Percentiles rank a stretch among this genome's conserved stretches.
phyloP scores from a whole-genome alignment of 35 echinoderm and acorn worm genomes.

The Diadema setosum region DNA sequence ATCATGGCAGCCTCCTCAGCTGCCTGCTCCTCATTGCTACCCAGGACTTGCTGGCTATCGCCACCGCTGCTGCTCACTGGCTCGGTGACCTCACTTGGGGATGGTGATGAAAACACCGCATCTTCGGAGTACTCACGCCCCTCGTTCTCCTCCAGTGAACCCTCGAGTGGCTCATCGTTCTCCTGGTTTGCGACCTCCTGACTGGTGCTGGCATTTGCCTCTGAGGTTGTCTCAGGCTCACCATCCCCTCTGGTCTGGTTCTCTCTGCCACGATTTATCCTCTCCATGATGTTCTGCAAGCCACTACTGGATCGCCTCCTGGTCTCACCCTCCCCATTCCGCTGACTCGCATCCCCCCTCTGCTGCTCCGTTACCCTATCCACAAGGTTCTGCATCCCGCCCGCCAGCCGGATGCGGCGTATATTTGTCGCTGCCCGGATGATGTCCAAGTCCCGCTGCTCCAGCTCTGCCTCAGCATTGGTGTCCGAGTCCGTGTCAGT shows the following conservation, averaged over 20 bases:
- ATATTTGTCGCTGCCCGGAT: conserved; percentile 86
- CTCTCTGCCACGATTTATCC: background rate
- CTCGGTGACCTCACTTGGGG: background rate
- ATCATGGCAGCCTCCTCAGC: background rate
- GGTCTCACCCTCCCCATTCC: conserved; percentile 72
- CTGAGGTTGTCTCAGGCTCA: background rate
- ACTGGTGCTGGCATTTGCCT: background rate
- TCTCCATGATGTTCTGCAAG: conserved; percentile 41
- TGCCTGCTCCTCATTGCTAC: background rate
- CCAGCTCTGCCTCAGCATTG: conserved; percentile 76
- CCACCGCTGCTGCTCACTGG: background rate
- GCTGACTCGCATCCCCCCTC: background rate
- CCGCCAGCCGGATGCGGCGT: conserved; percentile 66
- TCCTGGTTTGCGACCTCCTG: background rate
- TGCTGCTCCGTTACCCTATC: background rate
- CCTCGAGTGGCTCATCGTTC: background rate
- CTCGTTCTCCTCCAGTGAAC: background rate
- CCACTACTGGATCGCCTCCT: conserved; percentile 63
- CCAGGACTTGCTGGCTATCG: background rate
- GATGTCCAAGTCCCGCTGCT: conserved; percentile 57
- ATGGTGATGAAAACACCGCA: background rate
- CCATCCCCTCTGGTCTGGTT: background rate
- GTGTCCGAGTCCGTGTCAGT: conserved; percentile 93
- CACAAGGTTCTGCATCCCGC: conserved; percentile 50
- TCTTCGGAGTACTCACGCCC: background rate